Conservation (phyloP, 1,140 invertebrate genomes). For the Mylabris phalerata region DNA sequence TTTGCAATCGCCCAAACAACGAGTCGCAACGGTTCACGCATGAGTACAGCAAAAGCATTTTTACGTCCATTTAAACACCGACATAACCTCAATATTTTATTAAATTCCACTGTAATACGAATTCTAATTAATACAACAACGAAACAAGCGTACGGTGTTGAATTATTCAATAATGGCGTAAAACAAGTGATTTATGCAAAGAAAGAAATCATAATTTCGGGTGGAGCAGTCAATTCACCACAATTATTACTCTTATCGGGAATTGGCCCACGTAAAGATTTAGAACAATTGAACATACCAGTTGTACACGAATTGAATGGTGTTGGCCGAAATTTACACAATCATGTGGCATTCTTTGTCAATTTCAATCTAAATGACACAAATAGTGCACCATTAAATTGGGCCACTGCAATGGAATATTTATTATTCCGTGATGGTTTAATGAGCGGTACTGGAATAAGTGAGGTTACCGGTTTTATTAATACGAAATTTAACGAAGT, state of each 20-base stretch:
- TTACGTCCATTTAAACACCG: slow-evolving; percentile 69
- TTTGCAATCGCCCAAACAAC: slow-evolving; percentile 84
- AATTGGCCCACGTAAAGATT: slow-evolving; percentile 67
- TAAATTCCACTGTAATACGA: slow-evolving; percentile 66
- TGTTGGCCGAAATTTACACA: slow-evolving; percentile 83
- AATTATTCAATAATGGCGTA: slow-evolving; percentile 53
- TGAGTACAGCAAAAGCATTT: slow-evolving; percentile 75
- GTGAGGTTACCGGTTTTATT: slow-evolving; percentile 74
- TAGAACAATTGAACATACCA: slow-evolving; percentile 56
- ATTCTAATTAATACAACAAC: slow-evolving; percentile 63
- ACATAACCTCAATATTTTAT: slow-evolving; percentile 66
- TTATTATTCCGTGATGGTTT: slow-evolving; percentile 74
- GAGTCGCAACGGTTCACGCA: slow-evolving; percentile 76
- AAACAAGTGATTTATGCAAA: slow-evolving; percentile 52
- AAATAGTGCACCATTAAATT: slow-evolving; percentile 72
- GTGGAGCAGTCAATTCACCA: slow-evolving; percentile 70
- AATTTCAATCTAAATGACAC: slow-evolving; percentile 77
- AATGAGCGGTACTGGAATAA: slow-evolving; percentile 77
- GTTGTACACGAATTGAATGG: slow-evolving; percentile 68
- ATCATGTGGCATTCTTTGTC: slow-evolving; percentile 73
- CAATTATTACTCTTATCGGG: slow-evolving; percentile 80
- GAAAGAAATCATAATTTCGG: slow-evolving; percentile 61
- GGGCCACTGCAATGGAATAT: slow-evolving; percentile 84
- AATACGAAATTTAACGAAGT: slow-evolving; percentile 67
- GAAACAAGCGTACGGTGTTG: slow-evolving; percentile 62